phyloP scores from a whole-genome alignment of 2,797 vertebrate genomes.

The Anguilla pacifica region DNA sequence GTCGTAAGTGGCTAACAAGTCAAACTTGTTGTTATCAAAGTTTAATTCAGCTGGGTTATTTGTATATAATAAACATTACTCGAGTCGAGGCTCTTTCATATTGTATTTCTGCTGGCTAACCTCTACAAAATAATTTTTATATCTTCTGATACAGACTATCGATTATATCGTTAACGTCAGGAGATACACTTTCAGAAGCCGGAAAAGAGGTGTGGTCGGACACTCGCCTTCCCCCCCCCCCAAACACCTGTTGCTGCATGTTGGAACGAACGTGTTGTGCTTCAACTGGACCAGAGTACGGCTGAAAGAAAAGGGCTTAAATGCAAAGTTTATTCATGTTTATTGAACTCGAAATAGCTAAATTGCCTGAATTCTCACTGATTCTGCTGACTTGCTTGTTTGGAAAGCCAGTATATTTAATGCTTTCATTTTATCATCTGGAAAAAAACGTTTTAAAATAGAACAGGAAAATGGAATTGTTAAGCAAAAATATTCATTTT shows the following conservation, averaged over 20 bases:
- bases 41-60: not conserved
- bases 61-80: not conserved
- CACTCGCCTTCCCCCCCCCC: not conserved
- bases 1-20: slow-evolving; percentile 78
- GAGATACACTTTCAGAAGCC: not conserved
- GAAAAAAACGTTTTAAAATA: not conserved
- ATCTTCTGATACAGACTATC: not conserved
- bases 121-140: not conserved
- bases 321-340: not conserved
- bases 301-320: not conserved
- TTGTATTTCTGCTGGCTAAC: not conserved
- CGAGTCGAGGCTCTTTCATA: not conserved
- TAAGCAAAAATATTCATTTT: not conserved
- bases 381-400: not conserved
- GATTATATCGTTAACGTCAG: not conserved
- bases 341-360: not conserved
- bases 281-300: not conserved
- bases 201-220: not conserved
- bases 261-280: not conserved
- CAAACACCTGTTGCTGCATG: not conserved
- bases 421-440: not conserved
- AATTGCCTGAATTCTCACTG: not conserved
- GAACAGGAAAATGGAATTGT: not conserved
- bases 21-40: not conserved
- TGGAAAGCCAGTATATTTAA: not conserved